Evolutionary conservation across 2,797 vertebrate genomes (phyloP).

Genomic region (Sebastes aleutianus): DNA sequence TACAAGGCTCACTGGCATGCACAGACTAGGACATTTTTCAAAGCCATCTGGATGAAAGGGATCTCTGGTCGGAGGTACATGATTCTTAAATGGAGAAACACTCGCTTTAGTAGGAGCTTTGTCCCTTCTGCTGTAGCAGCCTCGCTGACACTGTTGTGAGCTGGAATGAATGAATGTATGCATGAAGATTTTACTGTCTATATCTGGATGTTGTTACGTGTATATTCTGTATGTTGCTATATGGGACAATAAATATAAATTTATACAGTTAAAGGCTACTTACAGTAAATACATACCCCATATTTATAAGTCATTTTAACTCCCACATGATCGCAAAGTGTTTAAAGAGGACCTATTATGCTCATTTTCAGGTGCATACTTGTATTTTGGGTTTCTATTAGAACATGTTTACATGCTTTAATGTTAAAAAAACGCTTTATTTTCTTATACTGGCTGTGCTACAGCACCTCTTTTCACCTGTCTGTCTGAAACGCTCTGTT

Average conservation of each 20-base stretch:
- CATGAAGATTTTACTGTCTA: not conserved
- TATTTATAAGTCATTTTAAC: not conserved
- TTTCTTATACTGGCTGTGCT: too few relatives aligned
- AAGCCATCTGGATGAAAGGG: not conserved
- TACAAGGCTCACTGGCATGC: not conserved
- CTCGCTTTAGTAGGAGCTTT: not conserved
- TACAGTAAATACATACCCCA: not conserved
- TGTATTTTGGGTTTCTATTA: too few relatives aligned
- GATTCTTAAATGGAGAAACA: not conserved
- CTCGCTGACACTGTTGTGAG: not conserved
- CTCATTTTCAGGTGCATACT: too few relatives aligned
- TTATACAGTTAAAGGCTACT: not conserved
- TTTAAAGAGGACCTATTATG: too few relatives aligned
- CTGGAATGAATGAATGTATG: not conserved
- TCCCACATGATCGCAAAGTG: constrained; percentile 1
- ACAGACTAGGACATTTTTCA: not conserved
- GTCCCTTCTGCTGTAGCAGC: not conserved
- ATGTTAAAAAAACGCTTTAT: too few relatives aligned
- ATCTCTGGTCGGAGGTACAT: not conserved
- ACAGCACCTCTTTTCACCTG: too few relatives aligned
- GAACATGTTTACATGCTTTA: too few relatives aligned
- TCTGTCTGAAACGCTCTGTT: too few relatives aligned
- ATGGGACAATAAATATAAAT: not conserved
- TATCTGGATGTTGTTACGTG: not conserved
- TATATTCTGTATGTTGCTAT: not conserved